These are phyloP conservation scores for Hephaestus fuliginosus DNA, from an alignment of 2,797 vertebrate genomes.

Conservation along the genomic window DNA sequence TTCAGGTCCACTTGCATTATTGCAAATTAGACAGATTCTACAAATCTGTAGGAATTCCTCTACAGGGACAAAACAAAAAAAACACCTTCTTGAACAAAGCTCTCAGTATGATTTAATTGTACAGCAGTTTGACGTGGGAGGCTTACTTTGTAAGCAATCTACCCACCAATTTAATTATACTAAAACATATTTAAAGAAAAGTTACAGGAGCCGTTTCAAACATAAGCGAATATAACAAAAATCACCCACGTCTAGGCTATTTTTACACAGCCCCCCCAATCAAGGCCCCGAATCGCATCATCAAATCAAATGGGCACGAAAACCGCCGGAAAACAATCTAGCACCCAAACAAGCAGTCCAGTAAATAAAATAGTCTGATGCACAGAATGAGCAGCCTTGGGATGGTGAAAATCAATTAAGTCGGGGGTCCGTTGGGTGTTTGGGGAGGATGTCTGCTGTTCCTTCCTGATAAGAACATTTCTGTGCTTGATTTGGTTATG, in stretches of 20 bases:
- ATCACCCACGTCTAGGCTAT: conserved; percentile 35
- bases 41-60: neutral
- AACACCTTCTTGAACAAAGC: conserved; percentile 4
- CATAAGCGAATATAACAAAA: conserved; percentile 12
- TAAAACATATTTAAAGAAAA: conserved; percentile 35
- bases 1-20: conserved; percentile 11
- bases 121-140: conserved; percentile 1
- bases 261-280: conserved; percentile 39
- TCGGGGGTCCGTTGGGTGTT: conserved; percentile 70
- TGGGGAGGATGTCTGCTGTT: conserved; percentile 75
- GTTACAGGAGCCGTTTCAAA: conserved; percentile 14
- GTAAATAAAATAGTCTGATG: conserved; percentile 74
- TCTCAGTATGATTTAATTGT: conserved; percentile 26
- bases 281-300: conserved; percentile 57
- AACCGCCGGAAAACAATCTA: conserved; percentile 46
- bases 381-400: conserved; percentile 68
- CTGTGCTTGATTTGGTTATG: conserved; percentile 82
- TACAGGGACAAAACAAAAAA: conserved; percentile 21
- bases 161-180: conserved; percentile 18
- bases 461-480: conserved; percentile 82
- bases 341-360: conserved; percentile 68
- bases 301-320: conserved; percentile 60
- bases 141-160: conserved; percentile 19
- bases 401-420: conserved; percentile 79
- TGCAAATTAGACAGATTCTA: neutral